phyloP scores from a whole-genome alignment of 2,888 invertebrate species.

The Perdita meconis region DNA sequence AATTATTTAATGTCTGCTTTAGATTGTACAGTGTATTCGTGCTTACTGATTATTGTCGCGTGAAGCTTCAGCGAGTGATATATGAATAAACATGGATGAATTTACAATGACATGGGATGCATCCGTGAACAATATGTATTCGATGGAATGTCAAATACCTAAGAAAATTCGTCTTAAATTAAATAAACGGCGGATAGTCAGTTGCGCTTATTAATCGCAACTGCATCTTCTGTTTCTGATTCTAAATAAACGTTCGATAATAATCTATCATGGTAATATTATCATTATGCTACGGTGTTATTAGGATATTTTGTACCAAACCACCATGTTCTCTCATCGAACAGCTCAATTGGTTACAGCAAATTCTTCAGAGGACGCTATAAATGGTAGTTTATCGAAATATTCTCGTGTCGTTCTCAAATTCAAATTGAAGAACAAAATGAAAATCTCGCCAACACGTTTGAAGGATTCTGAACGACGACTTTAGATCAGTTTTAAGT shows the following conservation, averaged over 20 bases:
- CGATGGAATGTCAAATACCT: constrained; percentile 79
- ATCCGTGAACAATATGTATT: constrained; percentile 51
- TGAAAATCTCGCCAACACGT: too few relatives aligned
- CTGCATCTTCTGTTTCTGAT: constrained; percentile 4
- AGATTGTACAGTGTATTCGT: constrained; percentile 74
- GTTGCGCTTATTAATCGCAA: neutral
- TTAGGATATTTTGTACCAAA: constrained; percentile 23
- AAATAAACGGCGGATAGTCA: constrained; percentile 4
- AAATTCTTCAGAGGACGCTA: too few relatives aligned
- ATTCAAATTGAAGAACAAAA: too few relatives aligned
- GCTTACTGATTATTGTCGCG: constrained; percentile 49
- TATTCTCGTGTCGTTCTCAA: too few relatives aligned
- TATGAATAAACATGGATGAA: constrained; percentile 31
- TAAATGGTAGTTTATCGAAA: neutral
- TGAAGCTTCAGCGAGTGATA: constrained; percentile 28
- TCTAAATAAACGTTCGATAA: constrained; percentile 29
- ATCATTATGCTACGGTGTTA: constrained; percentile 20
- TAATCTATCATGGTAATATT: constrained; percentile 23
- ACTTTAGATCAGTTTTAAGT: too few relatives aligned
- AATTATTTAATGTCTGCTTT: constrained; percentile 77
- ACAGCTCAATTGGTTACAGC: neutral
- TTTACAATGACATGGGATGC: constrained; percentile 57
- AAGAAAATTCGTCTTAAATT: constrained; percentile 27
- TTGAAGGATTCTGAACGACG: neutral
- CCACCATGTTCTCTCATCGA: constrained; percentile 13